Percentiles rank a stretch among this genome's conserved stretches.
Conservation (phyloP, 2,797 vertebrate genomes). For the Pseudopleuronectes americanus region DNA sequence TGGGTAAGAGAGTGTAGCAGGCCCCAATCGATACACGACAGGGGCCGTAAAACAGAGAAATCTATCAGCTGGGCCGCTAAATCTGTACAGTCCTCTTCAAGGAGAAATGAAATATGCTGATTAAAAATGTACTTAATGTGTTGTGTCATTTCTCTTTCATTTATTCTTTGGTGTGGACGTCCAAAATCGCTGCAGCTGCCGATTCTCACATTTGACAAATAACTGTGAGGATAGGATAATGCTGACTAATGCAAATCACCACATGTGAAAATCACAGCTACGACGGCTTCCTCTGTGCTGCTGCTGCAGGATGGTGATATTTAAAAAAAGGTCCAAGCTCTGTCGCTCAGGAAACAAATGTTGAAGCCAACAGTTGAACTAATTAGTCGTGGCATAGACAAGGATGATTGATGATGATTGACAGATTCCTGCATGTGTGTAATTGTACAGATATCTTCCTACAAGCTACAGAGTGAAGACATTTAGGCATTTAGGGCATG, state of each 20-base stretch:
- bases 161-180: slow-evolving; percentile 2
- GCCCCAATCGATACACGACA: slow-evolving; percentile 41
- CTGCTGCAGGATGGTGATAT: background rate
- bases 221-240: background rate
- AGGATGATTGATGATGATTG: background rate
- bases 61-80: slow-evolving; percentile 40
- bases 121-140: slow-evolving; percentile 28
- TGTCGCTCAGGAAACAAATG: background rate
- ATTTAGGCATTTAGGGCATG: no score
- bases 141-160: slow-evolving; percentile 18
- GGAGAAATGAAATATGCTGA: slow-evolving; percentile 46
- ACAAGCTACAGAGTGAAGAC: no score
- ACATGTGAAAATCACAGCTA: background rate
- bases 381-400: background rate
- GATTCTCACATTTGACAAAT: slow-evolving; percentile 11
- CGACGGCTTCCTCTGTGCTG: background rate
- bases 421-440: background rate
- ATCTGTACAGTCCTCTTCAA: slow-evolving; percentile 26
- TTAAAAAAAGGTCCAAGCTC: background rate
- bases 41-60: slow-evolving; percentile 45
- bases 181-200: slow-evolving; percentile 29
- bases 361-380: background rate
- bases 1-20: slow-evolving; percentile 36
- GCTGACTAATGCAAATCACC: background rate
- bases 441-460: no score